phyloP scores from a whole-genome alignment of 2,113 vertebrate genomes.

The Cygnus atratus region DNA sequence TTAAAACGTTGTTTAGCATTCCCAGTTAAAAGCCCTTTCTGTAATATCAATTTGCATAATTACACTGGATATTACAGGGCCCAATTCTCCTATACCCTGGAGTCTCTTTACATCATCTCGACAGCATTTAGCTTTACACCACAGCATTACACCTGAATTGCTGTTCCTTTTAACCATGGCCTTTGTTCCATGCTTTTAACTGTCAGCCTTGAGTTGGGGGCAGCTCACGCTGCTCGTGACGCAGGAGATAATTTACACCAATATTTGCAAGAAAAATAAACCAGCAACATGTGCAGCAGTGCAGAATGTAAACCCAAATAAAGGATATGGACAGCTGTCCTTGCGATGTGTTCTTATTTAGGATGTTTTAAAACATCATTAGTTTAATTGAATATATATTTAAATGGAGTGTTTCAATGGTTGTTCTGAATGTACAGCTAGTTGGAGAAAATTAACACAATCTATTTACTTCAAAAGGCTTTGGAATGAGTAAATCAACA shows the following conservation, averaged over 20 bases:
- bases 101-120: not conserved
- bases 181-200: not conserved
- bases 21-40: not conserved
- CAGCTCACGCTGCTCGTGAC: not conserved
- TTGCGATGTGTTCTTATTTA: conserved; percentile 40
- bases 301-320: not conserved
- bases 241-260: not conserved
- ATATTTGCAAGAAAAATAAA: not conserved
- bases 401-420: conserved; percentile 42
- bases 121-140: not conserved
- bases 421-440: conserved; percentile 53
- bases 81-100: not conserved
- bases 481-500: conserved; percentile 59
- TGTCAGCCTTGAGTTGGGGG: not conserved
- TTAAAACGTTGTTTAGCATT: not conserved
- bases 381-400: conserved; percentile 69
- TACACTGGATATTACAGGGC: not conserved
- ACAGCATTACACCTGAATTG: not conserved
- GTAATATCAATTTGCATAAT: not conserved
- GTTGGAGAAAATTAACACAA: conserved; percentile 68
- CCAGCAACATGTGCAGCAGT: not conserved
- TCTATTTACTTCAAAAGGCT: conserved; percentile 58
- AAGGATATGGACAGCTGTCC: conserved; percentile 67
- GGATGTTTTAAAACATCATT: conserved; percentile 68
- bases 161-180: not conserved